Percentiles rank a stretch among this genome's conserved stretches.
Conservation (phyloP, 2,888 invertebrate genomes). For the Chirona hameri region DNA sequence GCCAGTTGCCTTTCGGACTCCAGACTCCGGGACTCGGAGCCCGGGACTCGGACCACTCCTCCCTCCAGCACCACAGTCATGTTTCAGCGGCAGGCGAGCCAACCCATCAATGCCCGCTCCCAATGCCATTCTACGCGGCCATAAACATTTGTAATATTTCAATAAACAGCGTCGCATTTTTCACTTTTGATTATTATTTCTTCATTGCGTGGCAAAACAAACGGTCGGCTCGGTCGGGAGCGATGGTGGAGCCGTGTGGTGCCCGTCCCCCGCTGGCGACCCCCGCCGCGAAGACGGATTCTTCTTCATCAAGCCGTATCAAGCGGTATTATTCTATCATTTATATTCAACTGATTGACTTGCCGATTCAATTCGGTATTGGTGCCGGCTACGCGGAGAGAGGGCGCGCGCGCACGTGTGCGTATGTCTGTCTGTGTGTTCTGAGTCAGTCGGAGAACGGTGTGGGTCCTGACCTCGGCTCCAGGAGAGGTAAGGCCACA, state of each 20-base stretch:
- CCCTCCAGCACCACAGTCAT: not conserved
- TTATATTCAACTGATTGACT: constrained; percentile 29
- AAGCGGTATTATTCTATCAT: constrained; percentile 27
- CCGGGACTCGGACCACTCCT: not conserved
- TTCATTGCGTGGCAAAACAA: constrained; percentile 29
- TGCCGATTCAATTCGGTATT: not conserved
- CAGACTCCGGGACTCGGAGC: not conserved
- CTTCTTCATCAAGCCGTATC: constrained; percentile 27
- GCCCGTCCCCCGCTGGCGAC: not conserved
- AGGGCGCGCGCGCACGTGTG: not conserved
- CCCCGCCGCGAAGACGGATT: constrained; percentile 3
- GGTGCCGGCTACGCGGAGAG: not conserved
- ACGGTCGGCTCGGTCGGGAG: not conserved
- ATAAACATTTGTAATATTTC: constrained; percentile 28
- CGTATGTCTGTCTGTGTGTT: not conserved
- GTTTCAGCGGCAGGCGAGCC: not conserved
- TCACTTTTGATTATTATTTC: constrained; percentile 27
- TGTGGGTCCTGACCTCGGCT: too few species aligned
- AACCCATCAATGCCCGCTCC: constrained; percentile 9
- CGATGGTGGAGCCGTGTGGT: not conserved
- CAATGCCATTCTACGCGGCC: constrained; percentile 27
- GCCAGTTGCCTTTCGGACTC: not conserved
- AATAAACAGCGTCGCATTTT: constrained; percentile 25
- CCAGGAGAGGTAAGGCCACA: too few species aligned
- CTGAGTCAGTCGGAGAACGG: not conserved